Conservation (phyloP, 2,888 invertebrate genomes). For the Leuctra nigra region DNA sequence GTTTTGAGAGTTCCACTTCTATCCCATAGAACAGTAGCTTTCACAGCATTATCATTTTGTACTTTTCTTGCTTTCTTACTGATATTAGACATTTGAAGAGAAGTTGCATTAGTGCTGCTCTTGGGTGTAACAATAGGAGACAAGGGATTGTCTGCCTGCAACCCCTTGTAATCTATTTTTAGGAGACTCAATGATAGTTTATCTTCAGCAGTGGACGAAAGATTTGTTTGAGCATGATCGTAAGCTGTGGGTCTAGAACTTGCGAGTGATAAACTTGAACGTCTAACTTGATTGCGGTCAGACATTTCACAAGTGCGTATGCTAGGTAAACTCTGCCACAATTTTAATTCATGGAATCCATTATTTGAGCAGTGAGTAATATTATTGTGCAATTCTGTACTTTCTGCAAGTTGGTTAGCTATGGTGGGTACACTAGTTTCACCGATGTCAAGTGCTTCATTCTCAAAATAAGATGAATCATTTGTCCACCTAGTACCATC, state of each 20-base stretch:
- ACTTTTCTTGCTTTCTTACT: background rate
- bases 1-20: background rate
- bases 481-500: background rate
- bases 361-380: background rate
- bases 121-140: background rate
- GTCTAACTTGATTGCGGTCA: constrained; percentile 23
- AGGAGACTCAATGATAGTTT: constrained; percentile 36
- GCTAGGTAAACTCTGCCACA: constrained; percentile 43
- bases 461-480: background rate
- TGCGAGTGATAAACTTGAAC: background rate
- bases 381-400: background rate
- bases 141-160: constrained; percentile 22
- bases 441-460: no score
- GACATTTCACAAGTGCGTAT: constrained; percentile 30
- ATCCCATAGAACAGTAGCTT: background rate
- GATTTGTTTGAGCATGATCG: no score
- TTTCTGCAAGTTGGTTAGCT: background rate
- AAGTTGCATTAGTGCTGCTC: background rate
- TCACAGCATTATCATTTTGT: background rate
- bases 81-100: no score
- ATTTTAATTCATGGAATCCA: constrained; percentile 35
- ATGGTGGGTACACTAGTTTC: background rate
- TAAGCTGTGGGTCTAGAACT: background rate
- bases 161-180: constrained; percentile 36
- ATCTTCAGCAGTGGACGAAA: background rate